A percentile compares a stretch with the other conserved stretches of the same genome.
Conservation (phyloP, 1,140 invertebrate genomes). For the Meteorus sp. region DNA sequence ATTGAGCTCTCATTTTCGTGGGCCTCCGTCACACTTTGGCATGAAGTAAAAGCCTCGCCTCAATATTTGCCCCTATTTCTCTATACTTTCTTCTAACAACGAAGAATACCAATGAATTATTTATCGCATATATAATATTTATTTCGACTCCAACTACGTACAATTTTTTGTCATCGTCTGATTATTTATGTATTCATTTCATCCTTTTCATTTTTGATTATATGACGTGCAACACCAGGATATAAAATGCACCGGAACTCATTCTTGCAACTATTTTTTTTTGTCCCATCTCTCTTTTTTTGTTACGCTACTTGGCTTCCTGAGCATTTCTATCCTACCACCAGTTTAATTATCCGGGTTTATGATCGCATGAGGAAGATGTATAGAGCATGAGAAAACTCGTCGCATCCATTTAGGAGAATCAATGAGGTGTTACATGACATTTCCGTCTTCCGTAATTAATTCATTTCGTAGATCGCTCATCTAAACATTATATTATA, state of each 20-base stretch:
- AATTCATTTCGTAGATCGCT: background rate
- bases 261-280: no score
- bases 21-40: background rate
- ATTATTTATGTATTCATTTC: no score
- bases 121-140: no score
- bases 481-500: background rate
- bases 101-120: no score
- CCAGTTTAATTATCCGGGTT: background rate
- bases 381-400: background rate
- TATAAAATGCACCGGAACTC: no score
- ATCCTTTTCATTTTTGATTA: no score
- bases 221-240: no score
- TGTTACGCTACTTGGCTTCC: background rate
- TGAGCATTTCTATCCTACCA: background rate
- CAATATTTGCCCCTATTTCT: background rate
- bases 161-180: no score
- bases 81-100: background rate
- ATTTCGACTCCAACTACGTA: no score
- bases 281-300: no score
- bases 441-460: constrained; percentile 9
- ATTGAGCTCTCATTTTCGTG: constrained; percentile 12
- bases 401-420: no score
- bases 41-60: background rate
- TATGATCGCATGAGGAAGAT: background rate
- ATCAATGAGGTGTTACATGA: constrained; percentile 1